Conservation (phyloP, 2,113 vertebrate species). For the Siniperca chuatsi region DNA sequence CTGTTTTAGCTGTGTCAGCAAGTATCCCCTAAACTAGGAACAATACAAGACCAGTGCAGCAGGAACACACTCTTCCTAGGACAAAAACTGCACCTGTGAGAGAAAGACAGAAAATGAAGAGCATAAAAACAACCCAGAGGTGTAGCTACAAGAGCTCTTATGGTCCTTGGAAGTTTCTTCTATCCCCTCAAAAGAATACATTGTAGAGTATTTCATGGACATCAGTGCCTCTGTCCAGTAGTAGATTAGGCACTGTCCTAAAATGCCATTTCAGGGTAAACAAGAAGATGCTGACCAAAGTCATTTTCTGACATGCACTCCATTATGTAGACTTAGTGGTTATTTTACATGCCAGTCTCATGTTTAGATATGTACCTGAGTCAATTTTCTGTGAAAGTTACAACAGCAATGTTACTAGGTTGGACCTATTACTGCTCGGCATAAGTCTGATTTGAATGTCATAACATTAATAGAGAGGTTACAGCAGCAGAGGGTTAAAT, state of each 20-base stretch:
- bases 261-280: background rate
- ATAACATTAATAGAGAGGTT: background rate
- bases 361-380: background rate
- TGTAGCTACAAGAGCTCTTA: background rate
- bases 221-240: background rate
- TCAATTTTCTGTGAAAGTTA: background rate
- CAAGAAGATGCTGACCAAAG: background rate
- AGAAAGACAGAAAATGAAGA: slow-evolving; percentile 2
- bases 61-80: background rate
- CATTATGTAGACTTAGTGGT: background rate
- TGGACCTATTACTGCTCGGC: background rate
- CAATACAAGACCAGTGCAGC: slow-evolving; percentile 10
- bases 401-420: background rate
- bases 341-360: background rate
- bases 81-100: background rate
- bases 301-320: background rate
- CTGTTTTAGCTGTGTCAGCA: slow-evolving; percentile 49
- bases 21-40: slow-evolving; percentile 19
- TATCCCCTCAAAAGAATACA: background rate
- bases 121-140: slow-evolving; percentile 3
- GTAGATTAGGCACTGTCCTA: background rate
- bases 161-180: background rate
- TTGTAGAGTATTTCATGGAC: background rate
- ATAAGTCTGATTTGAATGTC: background rate
- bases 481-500: background rate